These are phyloP conservation scores for Eupsittula cactorum DNA, from an alignment of 2,113 vertebrate genomes.

Conservation along the genomic window DNA sequence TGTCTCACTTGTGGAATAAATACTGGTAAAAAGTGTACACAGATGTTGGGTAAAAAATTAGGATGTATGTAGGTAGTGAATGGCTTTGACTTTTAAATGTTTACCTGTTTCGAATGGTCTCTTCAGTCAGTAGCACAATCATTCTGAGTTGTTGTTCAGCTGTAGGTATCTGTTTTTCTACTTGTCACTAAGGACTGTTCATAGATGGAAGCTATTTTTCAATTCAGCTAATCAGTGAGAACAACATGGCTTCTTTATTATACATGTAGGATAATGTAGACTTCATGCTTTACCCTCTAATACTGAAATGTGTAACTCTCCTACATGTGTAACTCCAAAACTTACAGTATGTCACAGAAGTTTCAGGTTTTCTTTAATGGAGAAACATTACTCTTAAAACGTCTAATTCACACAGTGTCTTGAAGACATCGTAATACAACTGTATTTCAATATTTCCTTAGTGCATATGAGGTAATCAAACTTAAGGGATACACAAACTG, in stretches of 20 bases:
- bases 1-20: neutral
- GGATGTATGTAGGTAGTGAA: neutral
- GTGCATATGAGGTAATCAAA: constrained; percentile 96
- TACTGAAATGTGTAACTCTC: neutral
- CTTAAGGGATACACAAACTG: constrained; percentile 99
- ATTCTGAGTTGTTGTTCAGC: neutral
- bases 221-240: neutral
- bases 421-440: neutral
- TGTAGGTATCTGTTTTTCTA: neutral
- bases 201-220: neutral
- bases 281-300: neutral
- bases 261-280: neutral
- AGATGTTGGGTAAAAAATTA: neutral
- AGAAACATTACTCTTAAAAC: neutral
- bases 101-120: neutral
- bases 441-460: constrained; percentile 53
- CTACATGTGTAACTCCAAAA: neutral
- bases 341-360: neutral
- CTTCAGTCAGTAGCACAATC: neutral
- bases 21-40: neutral
- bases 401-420: neutral
- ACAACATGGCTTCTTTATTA: neutral
- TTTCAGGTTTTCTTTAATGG: neutral
- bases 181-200: neutral
- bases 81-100: neutral